Conservation (phyloP, 2,888 invertebrate species). For the Busseola fusca region DNA sequence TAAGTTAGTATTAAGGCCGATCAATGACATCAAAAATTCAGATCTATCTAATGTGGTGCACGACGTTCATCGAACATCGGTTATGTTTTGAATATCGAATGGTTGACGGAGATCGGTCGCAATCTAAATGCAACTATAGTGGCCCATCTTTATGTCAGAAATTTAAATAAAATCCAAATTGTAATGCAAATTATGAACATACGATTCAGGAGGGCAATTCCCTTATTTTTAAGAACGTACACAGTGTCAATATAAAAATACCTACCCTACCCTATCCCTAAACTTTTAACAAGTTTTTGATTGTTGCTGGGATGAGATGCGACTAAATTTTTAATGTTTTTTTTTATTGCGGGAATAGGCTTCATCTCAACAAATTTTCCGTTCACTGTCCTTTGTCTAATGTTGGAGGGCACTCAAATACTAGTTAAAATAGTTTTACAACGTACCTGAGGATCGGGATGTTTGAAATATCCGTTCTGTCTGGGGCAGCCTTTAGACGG, state of each 20-base stretch:
- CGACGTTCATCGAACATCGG: neutral
- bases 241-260: neutral
- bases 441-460: slow-evolving; percentile 90
- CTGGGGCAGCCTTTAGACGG: slow-evolving; percentile 93
- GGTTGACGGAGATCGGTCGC: neutral
- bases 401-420: slow-evolving; percentile 8
- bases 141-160: neutral
- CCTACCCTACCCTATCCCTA: neutral
- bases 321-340: neutral
- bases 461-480: slow-evolving; percentile 93
- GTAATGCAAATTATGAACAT: neutral
- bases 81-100: neutral
- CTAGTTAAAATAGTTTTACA: slow-evolving; percentile 27
- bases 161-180: neutral
- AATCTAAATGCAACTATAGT: neutral
- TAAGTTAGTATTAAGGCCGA: neutral
- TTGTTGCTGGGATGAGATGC: neutral
- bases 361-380: neutral
- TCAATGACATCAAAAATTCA: neutral
- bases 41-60: neutral
- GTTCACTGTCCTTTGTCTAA: slow-evolving; percentile 27
- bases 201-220: too few relatives aligned
- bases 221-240: neutral
- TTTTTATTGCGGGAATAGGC: neutral
- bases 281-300: too few relatives aligned